Evolutionary conservation across 2,113 vertebrate species (phyloP).

Genomic region (Cephalopterus ornatus): DNA sequence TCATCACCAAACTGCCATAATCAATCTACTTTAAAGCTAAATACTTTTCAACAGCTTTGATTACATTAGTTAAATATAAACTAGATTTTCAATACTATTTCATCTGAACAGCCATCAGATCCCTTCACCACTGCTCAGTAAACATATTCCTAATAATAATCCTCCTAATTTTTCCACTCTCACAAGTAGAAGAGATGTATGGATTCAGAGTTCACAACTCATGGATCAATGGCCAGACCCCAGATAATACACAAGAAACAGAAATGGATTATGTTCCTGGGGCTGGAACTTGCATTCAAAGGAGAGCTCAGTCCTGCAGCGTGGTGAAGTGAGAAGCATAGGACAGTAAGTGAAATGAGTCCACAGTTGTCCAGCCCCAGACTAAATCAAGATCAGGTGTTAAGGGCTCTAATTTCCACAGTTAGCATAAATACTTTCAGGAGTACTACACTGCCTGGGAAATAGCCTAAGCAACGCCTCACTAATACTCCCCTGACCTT

Average conservation of each 20-base stretch:
- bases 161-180: neutral
- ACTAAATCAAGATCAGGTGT: neutral
- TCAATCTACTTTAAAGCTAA: neutral
- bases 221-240: neutral
- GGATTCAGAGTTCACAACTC: neutral
- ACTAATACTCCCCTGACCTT: neutral
- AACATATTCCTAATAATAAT: neutral
- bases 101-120: neutral
- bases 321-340: fast-evolving
- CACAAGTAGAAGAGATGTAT: neutral
- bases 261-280: neutral
- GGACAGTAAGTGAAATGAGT: neutral
- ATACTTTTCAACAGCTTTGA: neutral
- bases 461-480: slow-evolving; percentile 1
- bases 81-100: neutral
- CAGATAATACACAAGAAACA: neutral
- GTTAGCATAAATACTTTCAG: slow-evolving; percentile 1
- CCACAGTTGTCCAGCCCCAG: neutral
- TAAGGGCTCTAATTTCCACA: neutral
- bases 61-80: neutral
- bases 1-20: neutral
- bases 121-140: neutral
- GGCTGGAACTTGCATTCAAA: neutral
- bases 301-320: neutral
- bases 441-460: neutral